Evolutionary conservation across 2,797 vertebrate species (phyloP).

Genomic region (Melanotaenia boesemani): DNA sequence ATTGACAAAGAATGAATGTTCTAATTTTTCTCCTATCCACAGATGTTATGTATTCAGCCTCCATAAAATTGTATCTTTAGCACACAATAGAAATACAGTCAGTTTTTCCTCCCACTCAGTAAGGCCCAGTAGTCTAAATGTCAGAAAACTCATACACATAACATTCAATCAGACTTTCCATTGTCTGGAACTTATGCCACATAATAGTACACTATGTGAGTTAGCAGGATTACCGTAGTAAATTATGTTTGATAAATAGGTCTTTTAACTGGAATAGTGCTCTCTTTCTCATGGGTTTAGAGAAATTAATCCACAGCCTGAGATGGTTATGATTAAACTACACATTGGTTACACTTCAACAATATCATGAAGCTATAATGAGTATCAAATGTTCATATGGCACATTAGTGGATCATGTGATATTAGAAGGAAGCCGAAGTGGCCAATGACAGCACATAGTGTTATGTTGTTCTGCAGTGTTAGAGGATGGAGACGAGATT

Average conservation of each 20-base stretch:
- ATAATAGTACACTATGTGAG: constrained; percentile 12
- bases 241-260: constrained; percentile 21
- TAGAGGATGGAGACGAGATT: too few species aligned
- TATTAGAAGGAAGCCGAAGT: background rate
- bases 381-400: constrained; percentile 38
- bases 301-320: constrained; percentile 27
- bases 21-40: constrained; percentile 37
- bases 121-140: constrained; percentile 36
- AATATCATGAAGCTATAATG: constrained; percentile 48
- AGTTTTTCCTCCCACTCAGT: constrained; percentile 50
- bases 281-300: constrained; percentile 23
- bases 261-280: constrained; percentile 30
- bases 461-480: too few species aligned
- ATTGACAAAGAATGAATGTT: constrained; percentile 32
- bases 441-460: too few species aligned
- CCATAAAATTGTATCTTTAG: constrained; percentile 42
- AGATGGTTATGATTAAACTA: constrained; percentile 22
- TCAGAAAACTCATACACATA: constrained; percentile 32
- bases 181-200: constrained; percentile 30
- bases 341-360: constrained; percentile 44
- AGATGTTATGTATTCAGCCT: constrained; percentile 29
- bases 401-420: constrained; percentile 34
- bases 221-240: constrained; percentile 55
- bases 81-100: constrained; percentile 38
- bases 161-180: constrained; percentile 44